Base-by-base conservation (phyloP, 2,888 invertebrate species). In the Xylota sylvarum region DNA sequence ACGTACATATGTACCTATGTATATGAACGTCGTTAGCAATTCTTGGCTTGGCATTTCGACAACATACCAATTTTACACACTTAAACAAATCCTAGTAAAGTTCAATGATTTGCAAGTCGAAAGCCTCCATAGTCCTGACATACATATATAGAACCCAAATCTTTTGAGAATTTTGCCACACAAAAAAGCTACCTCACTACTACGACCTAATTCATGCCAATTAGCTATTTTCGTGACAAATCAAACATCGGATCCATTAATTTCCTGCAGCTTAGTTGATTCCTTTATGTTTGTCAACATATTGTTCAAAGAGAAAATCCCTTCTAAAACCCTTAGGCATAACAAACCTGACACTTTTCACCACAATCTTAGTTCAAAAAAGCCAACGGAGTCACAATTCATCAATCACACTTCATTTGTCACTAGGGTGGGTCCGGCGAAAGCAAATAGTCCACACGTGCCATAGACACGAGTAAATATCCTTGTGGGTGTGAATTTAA, bases 381-480 rank as follows among this genome's bases (percentile, higher is more conserved):
- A 32, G 10, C 17, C 9, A 5, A 10, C 0, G 35, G 5, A n/a
- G 52, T 14, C 37, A n/a, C 27, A 67, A 52, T 67, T 55, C 50
- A 67, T 67, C 67, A 67, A 67, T 67, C 67, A 67, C 19, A 17
- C 50, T 52, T 37, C 23, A 48, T 58, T 17, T 10, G 35, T 17
- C 14, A n/a, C 17, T 5, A 17, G 23, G 7, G 14, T 27, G 35
- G 17, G 12, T 5, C 4, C 7, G 12, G 2, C 4, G 12, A 40
- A 35, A 52, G 32, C 27, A 40, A 37, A 55, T 12, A 10, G 37
- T 40, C 37, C 9, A 17, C 52, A 40, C 37, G 27, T 55, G 67
- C 6, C 52, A 17, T 5, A 17, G 9, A 37, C 35, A 56, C 1
- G 35, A 17, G 10, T n/a, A 0, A 5, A 5, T 19, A 17, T 37